A percentile compares a stretch with the other conserved stretches of the same genome.
Conservation (phyloP, 2,113 vertebrate species). For the Corythaeola cristata region DNA sequence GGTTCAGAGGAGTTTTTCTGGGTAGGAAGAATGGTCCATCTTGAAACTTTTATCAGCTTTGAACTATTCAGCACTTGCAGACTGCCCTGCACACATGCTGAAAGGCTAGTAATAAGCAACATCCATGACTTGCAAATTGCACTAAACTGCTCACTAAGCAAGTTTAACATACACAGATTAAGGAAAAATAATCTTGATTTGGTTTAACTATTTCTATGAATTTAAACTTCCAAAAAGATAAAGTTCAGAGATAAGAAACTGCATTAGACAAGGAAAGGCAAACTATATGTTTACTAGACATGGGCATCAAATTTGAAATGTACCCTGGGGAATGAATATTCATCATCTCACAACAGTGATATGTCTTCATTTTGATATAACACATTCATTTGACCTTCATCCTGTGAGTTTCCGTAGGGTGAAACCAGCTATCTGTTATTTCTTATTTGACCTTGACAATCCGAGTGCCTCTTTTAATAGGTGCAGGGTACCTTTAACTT, state of each 20-base stretch:
- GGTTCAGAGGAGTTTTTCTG: not conserved
- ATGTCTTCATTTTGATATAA: not conserved
- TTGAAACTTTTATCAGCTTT: not conserved
- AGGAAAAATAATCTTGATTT: not conserved
- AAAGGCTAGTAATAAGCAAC: not conserved
- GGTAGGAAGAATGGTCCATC: not conserved
- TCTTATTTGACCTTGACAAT: slow-evolving; percentile 70
- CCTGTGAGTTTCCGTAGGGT: not conserved
- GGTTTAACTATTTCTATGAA: slow-evolving; percentile 14
- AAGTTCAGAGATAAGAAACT: not conserved
- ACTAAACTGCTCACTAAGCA: not conserved
- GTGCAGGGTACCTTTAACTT: not conserved
- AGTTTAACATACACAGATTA: not conserved
- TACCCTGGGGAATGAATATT: not conserved
- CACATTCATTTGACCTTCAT: slow-evolving; percentile 43
- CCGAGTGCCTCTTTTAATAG: not conserved
- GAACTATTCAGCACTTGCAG: not conserved
- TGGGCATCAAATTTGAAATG: not conserved
- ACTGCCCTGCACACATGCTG: not conserved
- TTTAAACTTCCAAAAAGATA: not conserved
- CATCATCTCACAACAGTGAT: not conserved
- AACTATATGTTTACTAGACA: not conserved
- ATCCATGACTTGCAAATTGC: not conserved
- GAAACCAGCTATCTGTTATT: not conserved
- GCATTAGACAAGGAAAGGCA: not conserved